These are phyloP conservation scores for Rhea americana DNA, from an alignment of 2,113 vertebrate genomes.

Conservation along the genomic window DNA sequence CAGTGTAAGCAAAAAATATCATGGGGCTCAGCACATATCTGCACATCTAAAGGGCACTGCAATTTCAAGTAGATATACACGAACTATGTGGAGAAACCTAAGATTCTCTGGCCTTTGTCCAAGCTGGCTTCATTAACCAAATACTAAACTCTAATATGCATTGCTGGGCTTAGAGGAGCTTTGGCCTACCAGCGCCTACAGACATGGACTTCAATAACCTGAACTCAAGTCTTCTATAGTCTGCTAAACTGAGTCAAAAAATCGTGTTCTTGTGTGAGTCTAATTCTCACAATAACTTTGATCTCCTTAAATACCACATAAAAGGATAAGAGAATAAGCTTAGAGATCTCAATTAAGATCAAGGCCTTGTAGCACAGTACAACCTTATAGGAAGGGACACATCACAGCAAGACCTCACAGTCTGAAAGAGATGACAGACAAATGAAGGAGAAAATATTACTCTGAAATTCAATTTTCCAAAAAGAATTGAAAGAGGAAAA, in stretches of 20 bases:
- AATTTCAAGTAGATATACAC: not conserved
- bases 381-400: no score
- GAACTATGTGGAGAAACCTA: not conserved
- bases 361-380: no score
- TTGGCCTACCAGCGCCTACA: fast-evolving
- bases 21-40: not conserved
- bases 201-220: not conserved
- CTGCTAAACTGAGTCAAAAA: not conserved
- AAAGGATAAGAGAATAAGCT: no score
- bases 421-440: no score
- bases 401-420: no score
- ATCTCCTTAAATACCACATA: no score
- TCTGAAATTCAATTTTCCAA: no score
- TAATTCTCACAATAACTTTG: no score
- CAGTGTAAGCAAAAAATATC: not conserved
- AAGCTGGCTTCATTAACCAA: not conserved
- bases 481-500: no score
- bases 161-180: not conserved
- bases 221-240: not conserved
- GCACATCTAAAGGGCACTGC: not conserved
- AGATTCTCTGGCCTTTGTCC: not conserved
- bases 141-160: not conserved
- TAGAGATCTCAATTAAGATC: no score
- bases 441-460: no score
- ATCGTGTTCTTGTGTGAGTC: no score